phyloP scores from a whole-genome alignment of 2,113 vertebrate species.

The Sebastes schlegelii region DNA sequence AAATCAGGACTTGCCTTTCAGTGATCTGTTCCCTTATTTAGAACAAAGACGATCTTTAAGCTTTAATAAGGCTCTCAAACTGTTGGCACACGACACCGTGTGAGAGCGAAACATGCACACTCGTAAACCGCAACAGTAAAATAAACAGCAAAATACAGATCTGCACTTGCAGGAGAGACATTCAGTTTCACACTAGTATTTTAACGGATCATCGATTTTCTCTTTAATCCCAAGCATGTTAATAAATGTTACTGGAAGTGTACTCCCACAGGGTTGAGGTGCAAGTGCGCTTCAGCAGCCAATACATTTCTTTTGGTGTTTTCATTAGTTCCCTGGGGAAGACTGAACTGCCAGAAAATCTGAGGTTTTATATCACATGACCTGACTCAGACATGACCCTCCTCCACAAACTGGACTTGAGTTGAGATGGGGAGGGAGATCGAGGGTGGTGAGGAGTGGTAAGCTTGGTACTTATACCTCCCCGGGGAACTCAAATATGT shows the following conservation, averaged over 20 bases:
- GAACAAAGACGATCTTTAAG: conserved; percentile 50
- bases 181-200: neutral
- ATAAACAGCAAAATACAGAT: conserved; percentile 63
- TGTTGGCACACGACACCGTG: conserved; percentile 14
- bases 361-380: conserved; percentile 42
- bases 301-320: conserved; percentile 18
- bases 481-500: conserved; percentile 40
- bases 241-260: neutral
- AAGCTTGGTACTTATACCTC: conserved; percentile 21
- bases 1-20: conserved; percentile 59
- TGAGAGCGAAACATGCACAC: conserved; percentile 48
- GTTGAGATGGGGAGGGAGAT: neutral
- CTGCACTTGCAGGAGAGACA: conserved; percentile 24
- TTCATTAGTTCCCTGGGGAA: conserved; percentile 32
- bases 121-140: conserved; percentile 52
- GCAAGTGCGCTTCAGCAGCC: conserved; percentile 1
- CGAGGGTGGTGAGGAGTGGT: neutral
- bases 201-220: neutral
- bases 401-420: conserved; percentile 34
- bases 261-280: neutral
- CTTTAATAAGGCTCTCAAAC: conserved; percentile 29
- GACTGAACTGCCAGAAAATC: neutral
- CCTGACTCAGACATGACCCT: conserved; percentile 30
- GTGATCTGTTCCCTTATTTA: conserved; percentile 51
- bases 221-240: neutral